Evolutionary conservation across 35 echinoderm and acorn worm genomes (phyloP).

Genomic region (Holothuria glaberrima): DNA sequence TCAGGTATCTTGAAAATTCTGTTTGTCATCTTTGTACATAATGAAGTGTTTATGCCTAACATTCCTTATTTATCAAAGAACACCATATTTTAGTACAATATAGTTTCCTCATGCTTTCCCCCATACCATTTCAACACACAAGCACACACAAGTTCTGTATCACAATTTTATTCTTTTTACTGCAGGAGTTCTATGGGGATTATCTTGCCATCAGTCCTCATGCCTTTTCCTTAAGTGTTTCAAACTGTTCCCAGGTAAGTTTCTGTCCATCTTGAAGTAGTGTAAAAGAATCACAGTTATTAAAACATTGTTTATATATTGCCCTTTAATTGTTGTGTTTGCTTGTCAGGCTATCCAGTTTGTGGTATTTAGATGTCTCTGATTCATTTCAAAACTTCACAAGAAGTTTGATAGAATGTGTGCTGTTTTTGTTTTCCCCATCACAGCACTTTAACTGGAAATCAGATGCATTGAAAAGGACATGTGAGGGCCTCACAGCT

Average conservation of each 20-base stretch:
- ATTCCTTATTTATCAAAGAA: too few species aligned
- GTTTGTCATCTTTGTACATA: too few species aligned
- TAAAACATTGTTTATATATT: background rate
- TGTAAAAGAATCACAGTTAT: background rate
- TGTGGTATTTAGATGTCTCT: too few species aligned
- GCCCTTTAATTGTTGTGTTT: background rate
- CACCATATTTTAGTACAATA: too few species aligned
- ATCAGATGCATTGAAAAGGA: conserved; percentile 64
- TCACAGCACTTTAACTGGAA: conserved; percentile 79
- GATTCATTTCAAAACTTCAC: too few species aligned
- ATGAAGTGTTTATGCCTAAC: too few species aligned
- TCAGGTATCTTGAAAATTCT: too few species aligned
- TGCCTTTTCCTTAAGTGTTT: conserved; percentile 84
- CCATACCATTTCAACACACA: too few species aligned
- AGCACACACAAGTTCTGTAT: background rate
- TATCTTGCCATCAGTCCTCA: conserved; percentile 97
- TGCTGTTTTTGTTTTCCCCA: background rate
- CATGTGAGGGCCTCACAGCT: conserved; percentile 90
- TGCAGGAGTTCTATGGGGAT: conserved; percentile 98
- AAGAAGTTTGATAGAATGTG: too few species aligned
- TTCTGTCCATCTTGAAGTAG: background rate
- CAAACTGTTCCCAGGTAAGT: conserved; percentile 77
- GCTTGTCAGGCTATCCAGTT: too few species aligned
- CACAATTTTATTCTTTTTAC: background rate
- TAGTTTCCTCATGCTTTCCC: too few species aligned